Evolutionary conservation across 2,797 vertebrate genomes (phyloP).

Genomic region (Pipistrellus pygmaeus): DNA sequence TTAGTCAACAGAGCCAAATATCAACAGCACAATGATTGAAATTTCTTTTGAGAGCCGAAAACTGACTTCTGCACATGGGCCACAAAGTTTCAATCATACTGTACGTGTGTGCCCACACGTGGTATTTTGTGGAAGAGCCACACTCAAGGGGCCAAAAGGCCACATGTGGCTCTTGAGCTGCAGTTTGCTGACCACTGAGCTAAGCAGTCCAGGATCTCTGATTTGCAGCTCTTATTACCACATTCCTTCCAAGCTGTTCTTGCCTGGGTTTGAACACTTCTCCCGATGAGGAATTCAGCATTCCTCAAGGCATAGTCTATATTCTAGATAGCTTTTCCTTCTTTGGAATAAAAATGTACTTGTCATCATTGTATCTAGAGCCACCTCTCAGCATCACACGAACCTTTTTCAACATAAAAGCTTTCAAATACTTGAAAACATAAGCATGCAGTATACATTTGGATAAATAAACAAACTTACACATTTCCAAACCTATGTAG

Average conservation of each 20-base stretch:
- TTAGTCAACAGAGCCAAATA: too few relatives aligned
- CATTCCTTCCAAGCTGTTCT: neutral
- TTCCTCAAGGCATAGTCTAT: neutral
- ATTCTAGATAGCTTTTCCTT: neutral
- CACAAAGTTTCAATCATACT: too few relatives aligned
- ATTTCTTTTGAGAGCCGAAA: too few relatives aligned
- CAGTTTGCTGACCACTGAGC: too few relatives aligned
- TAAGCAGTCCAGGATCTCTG: neutral
- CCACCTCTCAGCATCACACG: neutral
- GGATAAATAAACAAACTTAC: constrained; percentile 25
- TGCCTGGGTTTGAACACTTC: neutral
- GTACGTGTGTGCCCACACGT: too few relatives aligned
- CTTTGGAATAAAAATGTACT: neutral
- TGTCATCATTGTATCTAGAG: constrained; percentile 17
- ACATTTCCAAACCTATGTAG: neutral
- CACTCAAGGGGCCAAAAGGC: too few relatives aligned
- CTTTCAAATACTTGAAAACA: constrained; percentile 17
- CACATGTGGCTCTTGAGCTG: too few relatives aligned
- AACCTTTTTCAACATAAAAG: neutral
- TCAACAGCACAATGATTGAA: too few relatives aligned
- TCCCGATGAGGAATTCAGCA: neutral
- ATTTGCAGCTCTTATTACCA: neutral
- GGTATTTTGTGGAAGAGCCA: too few relatives aligned
- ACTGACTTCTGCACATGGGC: too few relatives aligned
- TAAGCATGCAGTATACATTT: neutral